phyloP scores from a whole-genome alignment of 2,113 vertebrate genomes.

The Callocephalon fimbriatum region DNA sequence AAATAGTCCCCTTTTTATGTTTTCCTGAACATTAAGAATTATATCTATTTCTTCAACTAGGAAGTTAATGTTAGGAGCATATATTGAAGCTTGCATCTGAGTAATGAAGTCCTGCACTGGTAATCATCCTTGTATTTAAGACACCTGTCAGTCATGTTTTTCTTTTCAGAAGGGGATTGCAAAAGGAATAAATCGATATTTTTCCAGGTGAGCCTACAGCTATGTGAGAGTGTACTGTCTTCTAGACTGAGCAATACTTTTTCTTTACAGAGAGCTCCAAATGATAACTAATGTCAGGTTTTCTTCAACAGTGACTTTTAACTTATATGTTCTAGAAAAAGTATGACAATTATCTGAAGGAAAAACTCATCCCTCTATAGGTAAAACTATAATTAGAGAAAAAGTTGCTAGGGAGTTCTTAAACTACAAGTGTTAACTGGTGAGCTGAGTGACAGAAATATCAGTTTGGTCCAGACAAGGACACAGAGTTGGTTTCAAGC shows the following conservation, averaged over 20 bases:
- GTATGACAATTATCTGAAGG: neutral
- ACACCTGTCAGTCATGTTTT: neutral
- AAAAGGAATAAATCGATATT: neutral
- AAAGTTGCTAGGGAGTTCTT: neutral
- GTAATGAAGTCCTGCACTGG: neutral
- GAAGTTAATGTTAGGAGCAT: constrained; percentile 19
- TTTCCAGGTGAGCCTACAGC: neutral
- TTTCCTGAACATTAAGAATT: constrained; percentile 22
- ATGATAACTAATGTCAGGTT: neutral
- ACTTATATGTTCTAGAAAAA: neutral
- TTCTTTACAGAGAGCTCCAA: neutral
- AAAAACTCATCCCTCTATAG: neutral
- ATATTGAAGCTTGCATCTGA: constrained; percentile 30
- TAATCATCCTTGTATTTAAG: neutral
- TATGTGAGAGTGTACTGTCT: neutral
- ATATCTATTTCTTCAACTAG: constrained; percentile 24
- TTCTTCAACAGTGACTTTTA: neutral
- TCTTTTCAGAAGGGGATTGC: neutral
- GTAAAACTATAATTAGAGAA: neutral
- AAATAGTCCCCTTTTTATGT: neutral
- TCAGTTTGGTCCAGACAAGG: neutral
- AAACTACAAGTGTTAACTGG: neutral
- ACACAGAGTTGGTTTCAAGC: neutral
- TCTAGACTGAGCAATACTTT: neutral
- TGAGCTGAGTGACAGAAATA: neutral